A percentile compares a stretch with the other conserved stretches of the same genome.
phyloP scores from a whole-genome alignment of 2,797 vertebrate species.

The Rhyacichthys aspro region DNA sequence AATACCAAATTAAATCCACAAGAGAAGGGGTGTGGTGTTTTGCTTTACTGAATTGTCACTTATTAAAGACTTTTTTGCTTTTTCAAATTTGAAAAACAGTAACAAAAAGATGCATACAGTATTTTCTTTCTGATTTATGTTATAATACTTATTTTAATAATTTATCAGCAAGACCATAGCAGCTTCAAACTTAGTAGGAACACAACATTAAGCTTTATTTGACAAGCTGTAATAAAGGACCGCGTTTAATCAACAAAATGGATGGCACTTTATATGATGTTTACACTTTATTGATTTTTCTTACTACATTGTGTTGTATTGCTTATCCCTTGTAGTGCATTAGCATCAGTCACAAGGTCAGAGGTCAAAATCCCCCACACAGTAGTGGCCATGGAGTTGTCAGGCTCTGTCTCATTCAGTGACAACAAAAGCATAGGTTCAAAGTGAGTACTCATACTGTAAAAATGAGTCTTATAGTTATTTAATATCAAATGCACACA shows the following conservation, averaged over 20 bases:
- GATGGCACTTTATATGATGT: not conserved
- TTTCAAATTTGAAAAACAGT: too few relatives aligned
- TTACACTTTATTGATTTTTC: conserved; percentile 40
- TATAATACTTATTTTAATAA: not conserved
- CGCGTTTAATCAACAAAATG: conserved; percentile 41
- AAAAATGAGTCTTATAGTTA: too few relatives aligned
- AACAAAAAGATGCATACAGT: too few relatives aligned
- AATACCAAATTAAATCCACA: too few relatives aligned
- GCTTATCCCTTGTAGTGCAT: not conserved
- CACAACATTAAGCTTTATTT: conserved; percentile 1
- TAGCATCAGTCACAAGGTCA: conserved; percentile 27
- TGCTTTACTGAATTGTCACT: too few relatives aligned
- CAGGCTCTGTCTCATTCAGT: not conserved
- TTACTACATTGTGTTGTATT: not conserved
- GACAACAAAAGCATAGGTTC: not conserved
- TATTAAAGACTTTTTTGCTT: too few relatives aligned
- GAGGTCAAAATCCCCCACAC: conserved; percentile 38
- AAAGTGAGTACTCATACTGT: too few relatives aligned
- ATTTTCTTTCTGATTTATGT: not conserved
- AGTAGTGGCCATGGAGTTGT: conserved; percentile 4
- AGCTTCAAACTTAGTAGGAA: not conserved
- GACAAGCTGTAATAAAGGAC: conserved; percentile 10
- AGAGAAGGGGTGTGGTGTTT: too few relatives aligned
- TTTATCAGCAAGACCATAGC: too few relatives aligned
- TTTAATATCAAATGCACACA: too few relatives aligned